A percentile compares a stretch with the other conserved stretches of the same genome.
phyloP scores from a whole-genome alignment of 2,113 vertebrate genomes.

The Campylorhamphus procurvoides region DNA sequence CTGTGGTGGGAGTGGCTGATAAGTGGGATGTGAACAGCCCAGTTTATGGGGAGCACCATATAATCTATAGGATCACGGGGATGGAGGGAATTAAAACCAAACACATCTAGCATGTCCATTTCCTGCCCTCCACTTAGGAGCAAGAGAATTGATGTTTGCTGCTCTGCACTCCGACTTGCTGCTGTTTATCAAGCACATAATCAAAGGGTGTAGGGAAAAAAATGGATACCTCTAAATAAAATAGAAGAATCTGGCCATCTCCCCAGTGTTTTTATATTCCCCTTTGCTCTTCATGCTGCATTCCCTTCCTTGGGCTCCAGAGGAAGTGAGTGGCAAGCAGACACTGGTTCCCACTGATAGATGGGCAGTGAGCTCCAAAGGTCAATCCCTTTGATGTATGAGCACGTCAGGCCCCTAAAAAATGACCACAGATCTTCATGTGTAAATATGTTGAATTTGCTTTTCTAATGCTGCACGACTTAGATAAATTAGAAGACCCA shows the following conservation, averaged over 20 bases:
- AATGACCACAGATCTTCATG: conserved; percentile 33
- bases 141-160: conserved; percentile 11
- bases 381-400: conserved; percentile 42
- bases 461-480: conserved; percentile 47
- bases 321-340: background rate
- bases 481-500: conserved; percentile 50
- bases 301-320: background rate
- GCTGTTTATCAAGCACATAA: background rate
- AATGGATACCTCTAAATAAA: background rate
- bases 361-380: conserved; percentile 7
- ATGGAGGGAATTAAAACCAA: conserved; percentile 43
- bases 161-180: background rate
- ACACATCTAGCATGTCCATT: background rate
- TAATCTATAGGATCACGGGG: background rate
- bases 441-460: conserved; percentile 60
- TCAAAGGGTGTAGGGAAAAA: background rate
- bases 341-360: background rate
- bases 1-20: background rate
- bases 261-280: background rate
- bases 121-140: background rate
- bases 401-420: conserved; percentile 30
- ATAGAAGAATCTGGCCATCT: background rate
- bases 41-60: background rate
- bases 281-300: background rate
- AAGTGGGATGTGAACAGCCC: background rate